phyloP scores from a whole-genome alignment of 2,888 invertebrate species.

The Diadromus collaris region DNA sequence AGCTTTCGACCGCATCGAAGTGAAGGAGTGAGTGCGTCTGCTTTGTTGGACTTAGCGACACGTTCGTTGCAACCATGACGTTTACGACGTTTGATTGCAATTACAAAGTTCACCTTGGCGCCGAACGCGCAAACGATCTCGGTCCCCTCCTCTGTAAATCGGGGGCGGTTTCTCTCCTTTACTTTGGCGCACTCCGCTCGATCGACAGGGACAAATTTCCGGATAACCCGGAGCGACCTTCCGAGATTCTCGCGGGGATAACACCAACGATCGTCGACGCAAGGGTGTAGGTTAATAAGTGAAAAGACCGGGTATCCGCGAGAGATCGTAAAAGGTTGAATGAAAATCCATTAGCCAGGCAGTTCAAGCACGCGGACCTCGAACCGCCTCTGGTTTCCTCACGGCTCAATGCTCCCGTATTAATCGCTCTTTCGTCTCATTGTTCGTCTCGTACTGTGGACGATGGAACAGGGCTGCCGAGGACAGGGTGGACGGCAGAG shows the following conservation, averaged over 20 bases:
- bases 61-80: conserved; percentile 53
- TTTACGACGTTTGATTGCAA: conserved; percentile 69
- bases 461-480: neutral
- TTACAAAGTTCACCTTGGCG: conserved; percentile 67
- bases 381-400: conserved; percentile 2
- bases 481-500: neutral
- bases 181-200: conserved; percentile 20
- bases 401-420: conserved; percentile 3
- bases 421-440: conserved; percentile 34
- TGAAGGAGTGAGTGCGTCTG: neutral
- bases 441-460: conserved; percentile 5
- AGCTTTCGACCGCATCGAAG: neutral
- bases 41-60: conserved; percentile 5
- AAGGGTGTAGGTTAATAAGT: conserved; percentile 34
- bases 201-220: conserved; percentile 23
- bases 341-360: conserved; percentile 69
- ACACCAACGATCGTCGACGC: conserved; percentile 29
- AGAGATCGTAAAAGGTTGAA: conserved; percentile 69
- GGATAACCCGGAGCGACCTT: conserved; percentile 10
- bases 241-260: conserved; percentile 16
- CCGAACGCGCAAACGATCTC: conserved; percentile 43
- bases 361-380: conserved; percentile 16
- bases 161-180: neutral
- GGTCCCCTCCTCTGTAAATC: neutral
- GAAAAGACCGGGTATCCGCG: conserved; percentile 24